Evolutionary conservation across 2,888 invertebrate genomes (phyloP).

Genomic region (Sturmia bella): DNA sequence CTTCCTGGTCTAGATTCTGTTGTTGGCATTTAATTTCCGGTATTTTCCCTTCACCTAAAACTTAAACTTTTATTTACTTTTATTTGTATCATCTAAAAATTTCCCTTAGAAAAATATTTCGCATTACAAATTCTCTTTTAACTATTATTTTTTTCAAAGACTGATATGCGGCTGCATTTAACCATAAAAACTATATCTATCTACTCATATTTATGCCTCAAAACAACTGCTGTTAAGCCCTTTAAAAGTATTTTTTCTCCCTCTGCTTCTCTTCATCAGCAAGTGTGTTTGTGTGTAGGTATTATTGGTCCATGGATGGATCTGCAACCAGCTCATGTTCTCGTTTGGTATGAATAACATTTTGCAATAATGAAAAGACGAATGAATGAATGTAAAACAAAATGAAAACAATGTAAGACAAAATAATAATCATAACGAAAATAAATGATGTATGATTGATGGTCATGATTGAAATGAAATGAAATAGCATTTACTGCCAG

Average conservation of each 20-base stretch:
- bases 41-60: too few species aligned
- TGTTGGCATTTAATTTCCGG: too few species aligned
- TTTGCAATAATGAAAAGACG: background rate
- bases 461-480: constrained; percentile 46
- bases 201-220: constrained; percentile 2
- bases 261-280: background rate
- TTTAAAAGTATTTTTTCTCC: background rate
- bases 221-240: constrained; percentile 18
- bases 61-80: background rate
- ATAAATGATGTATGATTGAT: constrained; percentile 49
- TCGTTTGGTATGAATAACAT: background rate
- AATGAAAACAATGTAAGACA: constrained; percentile 30
- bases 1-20: too few species aligned
- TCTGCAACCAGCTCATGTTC: constrained; percentile 7
- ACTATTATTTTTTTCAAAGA: background rate
- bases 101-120: background rate
- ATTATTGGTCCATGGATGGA: constrained; percentile 17
- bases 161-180: background rate
- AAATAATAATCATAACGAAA: constrained; percentile 43
- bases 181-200: background rate
- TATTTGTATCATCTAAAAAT: background rate
- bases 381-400: constrained; percentile 26
- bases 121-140: background rate
- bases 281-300: background rate
- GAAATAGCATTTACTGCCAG: constrained; percentile 20